Evolutionary conservation across 53 echinoderm and acorn worm species (phyloP), one percentile per base, ranked within the genome.

Genomic region (Antedon mediterranea): DNA sequence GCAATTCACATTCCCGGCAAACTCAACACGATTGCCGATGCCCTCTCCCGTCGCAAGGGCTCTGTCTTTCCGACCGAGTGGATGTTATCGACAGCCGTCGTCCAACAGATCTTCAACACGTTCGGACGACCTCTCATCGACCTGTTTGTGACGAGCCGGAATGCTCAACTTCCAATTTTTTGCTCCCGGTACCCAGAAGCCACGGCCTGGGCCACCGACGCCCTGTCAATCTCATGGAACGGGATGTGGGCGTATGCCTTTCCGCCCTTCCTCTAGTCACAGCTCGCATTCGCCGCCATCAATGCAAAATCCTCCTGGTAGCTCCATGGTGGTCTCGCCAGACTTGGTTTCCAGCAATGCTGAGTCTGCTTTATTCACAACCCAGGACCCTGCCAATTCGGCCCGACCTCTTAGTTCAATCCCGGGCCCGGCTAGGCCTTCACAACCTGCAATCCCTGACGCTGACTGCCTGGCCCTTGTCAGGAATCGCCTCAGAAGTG

Each of bases 201-300:
- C 11, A 75, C 79, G 33, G 80, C 84, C 11, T 71, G 32, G 32
- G 82, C 82, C 20, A 70, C 42, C 26, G 78, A 85, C n/a, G 57
- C 78, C 13, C 71, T 88, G 26, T 78, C 89, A 32, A 44, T 84
- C 3, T 31, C 43, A 28, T 89, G 81, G 85, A 72, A 18, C 73
- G 76, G 71, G 34, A 57, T 86, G 30, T 31, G 70, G 1, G 85
- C 33, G 8, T 86, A 86, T 72, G 86, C 81, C 6, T 89, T 89
- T 33, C 90, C 80, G 2, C 85, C 79, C 26, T 37, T 87, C 71
- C 73, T 29, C 26, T 43, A 34, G 84, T 74, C 7, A 32, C 82
- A 29, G 43, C 72, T 44, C 84, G 84, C 33, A 80, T 71, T 20
- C 32, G 28, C 79, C 29, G 29, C n/a, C 74, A 87, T 31, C 23